Percentiles rank a stretch among this genome's conserved stretches.
These are phyloP conservation scores for Enteromius mattozi DNA, from an alignment of 2,797 vertebrate genomes.

Conservation along the genomic window DNA sequence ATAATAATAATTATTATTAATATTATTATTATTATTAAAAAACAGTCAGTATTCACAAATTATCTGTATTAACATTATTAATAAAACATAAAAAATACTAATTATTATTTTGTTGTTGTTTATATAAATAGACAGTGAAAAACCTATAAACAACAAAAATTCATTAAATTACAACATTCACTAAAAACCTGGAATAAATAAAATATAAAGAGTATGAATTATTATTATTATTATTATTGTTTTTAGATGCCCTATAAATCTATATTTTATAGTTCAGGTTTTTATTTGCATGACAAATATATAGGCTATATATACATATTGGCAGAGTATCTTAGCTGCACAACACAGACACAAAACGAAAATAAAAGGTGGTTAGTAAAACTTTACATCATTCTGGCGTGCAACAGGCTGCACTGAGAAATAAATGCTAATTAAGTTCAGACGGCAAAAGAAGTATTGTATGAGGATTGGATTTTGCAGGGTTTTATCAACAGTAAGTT, in stretches of 20 bases:
- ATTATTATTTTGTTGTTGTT: background rate
- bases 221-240: background rate
- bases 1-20: too few relatives aligned
- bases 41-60: background rate
- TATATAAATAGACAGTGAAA: background rate
- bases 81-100: background rate
- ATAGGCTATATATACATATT: background rate
- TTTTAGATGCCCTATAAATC: background rate
- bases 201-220: background rate
- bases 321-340: background rate
- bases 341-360: background rate
- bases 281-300: background rate
- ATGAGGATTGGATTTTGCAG: too few relatives aligned
- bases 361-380: background rate
- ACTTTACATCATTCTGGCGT: background rate
- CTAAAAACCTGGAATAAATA: background rate
- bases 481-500: background rate
- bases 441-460: background rate
- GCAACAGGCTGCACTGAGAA: conserved; percentile 1
- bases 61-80: background rate
- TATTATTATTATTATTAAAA: background rate
- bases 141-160: background rate
- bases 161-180: background rate
- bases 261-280: background rate
- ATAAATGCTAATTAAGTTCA: background rate